These are phyloP conservation scores for Girardia tigrina DNA, from an alignment of 2,888 invertebrate genomes.

Conservation along the genomic window DNA sequence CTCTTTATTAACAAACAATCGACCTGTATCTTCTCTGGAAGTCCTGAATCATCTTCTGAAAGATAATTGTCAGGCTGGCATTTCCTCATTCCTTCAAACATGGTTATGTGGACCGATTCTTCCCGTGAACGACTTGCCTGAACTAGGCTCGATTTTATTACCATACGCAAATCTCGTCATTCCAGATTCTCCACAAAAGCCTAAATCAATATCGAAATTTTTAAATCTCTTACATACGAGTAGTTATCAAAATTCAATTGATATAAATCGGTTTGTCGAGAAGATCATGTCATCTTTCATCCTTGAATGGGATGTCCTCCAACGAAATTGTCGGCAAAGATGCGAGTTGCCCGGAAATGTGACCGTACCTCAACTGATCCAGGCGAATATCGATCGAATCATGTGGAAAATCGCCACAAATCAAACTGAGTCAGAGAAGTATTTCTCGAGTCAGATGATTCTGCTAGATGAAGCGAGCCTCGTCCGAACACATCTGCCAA, in stretches of 20 bases:
- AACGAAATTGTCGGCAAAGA: not conserved
- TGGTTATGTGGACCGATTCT: not conserved
- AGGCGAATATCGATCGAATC: not conserved
- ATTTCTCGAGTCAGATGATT: not conserved
- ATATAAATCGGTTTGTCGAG: not conserved
- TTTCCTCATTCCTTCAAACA: not conserved
- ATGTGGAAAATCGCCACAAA: not conserved
- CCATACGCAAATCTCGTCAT: not conserved
- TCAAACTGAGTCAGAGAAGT: not conserved
- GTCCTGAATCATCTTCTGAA: not conserved
- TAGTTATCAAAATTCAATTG: not conserved
- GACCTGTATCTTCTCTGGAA: not conserved
- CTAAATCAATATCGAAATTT: not conserved
- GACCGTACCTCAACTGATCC: not conserved
- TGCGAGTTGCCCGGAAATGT: not conserved
- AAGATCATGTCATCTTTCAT: not conserved
- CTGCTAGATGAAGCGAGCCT: not conserved
- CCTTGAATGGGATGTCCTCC: not conserved
- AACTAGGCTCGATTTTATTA: not conserved
- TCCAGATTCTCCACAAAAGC: not conserved
- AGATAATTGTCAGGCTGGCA: not conserved
- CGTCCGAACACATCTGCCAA: not conserved
- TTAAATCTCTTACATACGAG: not conserved
- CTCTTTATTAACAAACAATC: not conserved
- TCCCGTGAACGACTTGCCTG: not conserved